Evolutionary conservation across 2,888 invertebrate genomes (phyloP).

Genomic region (Unio delphinus): DNA sequence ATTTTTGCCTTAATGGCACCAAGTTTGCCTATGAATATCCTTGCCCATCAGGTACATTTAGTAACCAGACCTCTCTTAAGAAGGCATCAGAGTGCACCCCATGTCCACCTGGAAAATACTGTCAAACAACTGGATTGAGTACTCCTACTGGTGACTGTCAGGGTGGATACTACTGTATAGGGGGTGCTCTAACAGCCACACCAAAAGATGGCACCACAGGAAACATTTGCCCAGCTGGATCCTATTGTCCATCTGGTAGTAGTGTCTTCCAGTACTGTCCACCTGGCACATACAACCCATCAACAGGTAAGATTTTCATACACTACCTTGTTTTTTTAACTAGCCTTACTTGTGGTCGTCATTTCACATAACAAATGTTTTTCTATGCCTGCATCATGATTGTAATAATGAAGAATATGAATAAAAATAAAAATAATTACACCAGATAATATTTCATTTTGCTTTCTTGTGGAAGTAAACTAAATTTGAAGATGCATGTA

Average conservation of each 20-base stretch:
- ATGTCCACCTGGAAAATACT: constrained; percentile 64
- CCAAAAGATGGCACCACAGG: constrained; percentile 59
- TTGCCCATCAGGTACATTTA: constrained; percentile 65
- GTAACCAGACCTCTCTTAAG: constrained; percentile 41
- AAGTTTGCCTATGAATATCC: constrained; percentile 53
- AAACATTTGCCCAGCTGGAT: constrained; percentile 56
- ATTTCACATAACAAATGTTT: no score
- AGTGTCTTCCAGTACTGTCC: constrained; percentile 54
- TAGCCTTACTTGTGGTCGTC: no score
- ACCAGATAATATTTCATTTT: no score
- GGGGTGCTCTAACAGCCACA: constrained; percentile 43
- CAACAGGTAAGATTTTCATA: constrained; percentile 39
- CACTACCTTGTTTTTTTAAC: no score
- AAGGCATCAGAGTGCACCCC: constrained; percentile 52
- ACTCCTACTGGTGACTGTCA: constrained; percentile 53
- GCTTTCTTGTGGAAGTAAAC: no score
- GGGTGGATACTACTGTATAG: constrained; percentile 56
- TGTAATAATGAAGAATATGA: no score
- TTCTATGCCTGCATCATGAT: no score
- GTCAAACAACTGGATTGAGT: constrained; percentile 52
- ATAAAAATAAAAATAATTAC: no score
- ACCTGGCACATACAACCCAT: constrained; percentile 62
- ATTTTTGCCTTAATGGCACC: constrained; percentile 64
- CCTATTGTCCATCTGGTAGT: constrained; percentile 62
- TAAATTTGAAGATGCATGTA: no score